These are phyloP conservation scores for Herminia tarsipennalis DNA, from an alignment of 2,888 invertebrate species.

Conservation along the genomic window DNA sequence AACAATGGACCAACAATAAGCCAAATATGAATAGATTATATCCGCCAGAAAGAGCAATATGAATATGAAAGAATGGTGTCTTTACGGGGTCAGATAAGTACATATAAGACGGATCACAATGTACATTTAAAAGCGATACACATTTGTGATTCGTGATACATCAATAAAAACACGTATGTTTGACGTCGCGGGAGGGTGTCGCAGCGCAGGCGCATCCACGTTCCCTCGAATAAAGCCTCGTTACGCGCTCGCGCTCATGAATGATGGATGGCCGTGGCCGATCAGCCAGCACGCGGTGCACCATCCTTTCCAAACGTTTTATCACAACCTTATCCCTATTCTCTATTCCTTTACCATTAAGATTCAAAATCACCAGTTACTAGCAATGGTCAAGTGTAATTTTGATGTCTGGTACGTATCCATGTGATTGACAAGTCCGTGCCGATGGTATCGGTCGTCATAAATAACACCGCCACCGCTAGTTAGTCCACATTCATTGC, in stretches of 20 bases:
- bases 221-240: slow-evolving; percentile 77
- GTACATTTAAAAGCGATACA: slow-evolving; percentile 52
- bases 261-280: slow-evolving; percentile 81
- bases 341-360: slow-evolving; percentile 49
- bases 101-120: slow-evolving; percentile 57
- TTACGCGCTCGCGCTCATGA: slow-evolving; percentile 75
- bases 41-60: slow-evolving; percentile 49
- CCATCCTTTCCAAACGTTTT: slow-evolving; percentile 35
- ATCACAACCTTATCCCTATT: slow-evolving; percentile 20
- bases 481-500: slow-evolving; percentile 81
- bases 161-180: slow-evolving; percentile 47
- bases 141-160: slow-evolving; percentile 65
- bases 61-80: slow-evolving; percentile 49
- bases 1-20: slow-evolving; percentile 65
- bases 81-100: slow-evolving; percentile 48
- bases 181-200: slow-evolving; percentile 57
- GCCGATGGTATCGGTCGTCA: slow-evolving; percentile 77
- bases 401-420: slow-evolving; percentile 60
- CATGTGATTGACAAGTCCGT: slow-evolving; percentile 82
- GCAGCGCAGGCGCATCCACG: slow-evolving; percentile 63
- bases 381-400: slow-evolving; percentile 50
- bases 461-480: slow-evolving; percentile 81
- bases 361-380: slow-evolving; percentile 48
- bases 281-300: slow-evolving; percentile 61
- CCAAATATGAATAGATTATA: slow-evolving; percentile 51